phyloP scores from a whole-genome alignment of 2,797 vertebrate genomes.

The Myoxocephalus aenaeus region DNA sequence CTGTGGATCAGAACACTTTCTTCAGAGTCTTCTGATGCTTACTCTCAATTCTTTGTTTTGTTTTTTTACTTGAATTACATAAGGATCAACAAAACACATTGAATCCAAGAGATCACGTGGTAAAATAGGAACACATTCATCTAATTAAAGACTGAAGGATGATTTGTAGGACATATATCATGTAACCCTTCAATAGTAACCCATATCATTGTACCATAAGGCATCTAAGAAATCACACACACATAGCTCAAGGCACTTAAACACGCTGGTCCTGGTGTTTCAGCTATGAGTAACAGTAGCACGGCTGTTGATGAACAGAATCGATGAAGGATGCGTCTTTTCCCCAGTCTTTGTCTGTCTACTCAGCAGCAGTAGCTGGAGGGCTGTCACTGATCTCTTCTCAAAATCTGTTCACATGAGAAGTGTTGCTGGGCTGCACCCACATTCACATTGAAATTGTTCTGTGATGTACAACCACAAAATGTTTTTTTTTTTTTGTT shows the following conservation, averaged over 20 bases:
- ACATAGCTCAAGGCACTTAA: not conserved
- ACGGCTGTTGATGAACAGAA: constrained; percentile 6
- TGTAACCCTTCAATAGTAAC: constrained; percentile 10
- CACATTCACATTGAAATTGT: not conserved
- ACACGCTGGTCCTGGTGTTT: not conserved
- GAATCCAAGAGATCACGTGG: not conserved
- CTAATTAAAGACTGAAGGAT: not conserved
- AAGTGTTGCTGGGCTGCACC: not conserved
- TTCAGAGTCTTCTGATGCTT: not conserved
- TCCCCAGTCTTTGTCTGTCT: not conserved
- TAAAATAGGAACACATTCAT: not conserved
- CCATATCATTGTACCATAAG: not conserved
- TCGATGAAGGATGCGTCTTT: not conserved
- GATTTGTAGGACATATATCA: constrained; percentile 7
- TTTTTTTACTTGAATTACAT: not conserved
- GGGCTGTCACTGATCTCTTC: not conserved
- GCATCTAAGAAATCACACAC: not conserved
- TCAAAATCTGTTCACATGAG: not conserved
- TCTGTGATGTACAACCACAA: not conserved
- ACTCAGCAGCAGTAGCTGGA: not conserved
- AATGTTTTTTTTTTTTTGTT: not conserved
- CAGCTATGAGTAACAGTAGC: not conserved
- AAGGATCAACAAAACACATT: not conserved
- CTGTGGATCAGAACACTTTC: not conserved
- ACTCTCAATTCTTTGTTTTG: too few relatives aligned